Conservation (phyloP, 1,140 invertebrate genomes). For the Dolichoris vasculosae region DNA sequence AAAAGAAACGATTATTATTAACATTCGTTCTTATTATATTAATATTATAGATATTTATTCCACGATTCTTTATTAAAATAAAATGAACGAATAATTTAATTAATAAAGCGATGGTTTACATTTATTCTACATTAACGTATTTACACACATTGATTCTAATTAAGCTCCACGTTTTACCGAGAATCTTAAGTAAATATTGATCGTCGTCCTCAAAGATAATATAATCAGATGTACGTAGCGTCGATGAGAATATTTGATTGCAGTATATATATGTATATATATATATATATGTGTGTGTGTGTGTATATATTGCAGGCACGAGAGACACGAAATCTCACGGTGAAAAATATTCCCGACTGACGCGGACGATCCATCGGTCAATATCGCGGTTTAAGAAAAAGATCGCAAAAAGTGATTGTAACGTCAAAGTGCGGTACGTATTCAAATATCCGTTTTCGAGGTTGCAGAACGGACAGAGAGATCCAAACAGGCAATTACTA, state of each 20-base stretch:
- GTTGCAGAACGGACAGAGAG: slow-evolving; percentile 31
- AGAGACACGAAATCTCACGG: not conserved
- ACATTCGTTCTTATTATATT: too few species aligned
- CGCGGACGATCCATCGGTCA: too few species aligned
- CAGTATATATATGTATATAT: too few species aligned
- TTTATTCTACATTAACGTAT: not conserved
- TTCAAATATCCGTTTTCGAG: slow-evolving; percentile 45
- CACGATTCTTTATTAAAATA: not conserved
- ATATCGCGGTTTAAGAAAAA: not conserved
- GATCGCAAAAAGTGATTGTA: not conserved
- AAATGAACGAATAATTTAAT: not conserved
- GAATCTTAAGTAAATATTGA: slow-evolving; percentile 5
- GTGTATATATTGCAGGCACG: too few species aligned
- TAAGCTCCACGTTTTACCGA: not conserved
- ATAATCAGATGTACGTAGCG: not conserved
- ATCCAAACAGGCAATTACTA: slow-evolving; percentile 50
- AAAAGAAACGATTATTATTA: too few species aligned
- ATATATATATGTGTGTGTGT: too few species aligned
- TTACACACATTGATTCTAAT: not conserved
- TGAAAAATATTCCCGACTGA: too few species aligned
- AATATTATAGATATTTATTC: too few species aligned
- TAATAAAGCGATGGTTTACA: not conserved
- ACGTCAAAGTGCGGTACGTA: too few species aligned
- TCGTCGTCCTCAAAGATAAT: not conserved
- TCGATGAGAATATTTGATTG: too few species aligned